phyloP scores from a whole-genome alignment of 2,113 vertebrate species.

The Anas platyrhynchos region DNA sequence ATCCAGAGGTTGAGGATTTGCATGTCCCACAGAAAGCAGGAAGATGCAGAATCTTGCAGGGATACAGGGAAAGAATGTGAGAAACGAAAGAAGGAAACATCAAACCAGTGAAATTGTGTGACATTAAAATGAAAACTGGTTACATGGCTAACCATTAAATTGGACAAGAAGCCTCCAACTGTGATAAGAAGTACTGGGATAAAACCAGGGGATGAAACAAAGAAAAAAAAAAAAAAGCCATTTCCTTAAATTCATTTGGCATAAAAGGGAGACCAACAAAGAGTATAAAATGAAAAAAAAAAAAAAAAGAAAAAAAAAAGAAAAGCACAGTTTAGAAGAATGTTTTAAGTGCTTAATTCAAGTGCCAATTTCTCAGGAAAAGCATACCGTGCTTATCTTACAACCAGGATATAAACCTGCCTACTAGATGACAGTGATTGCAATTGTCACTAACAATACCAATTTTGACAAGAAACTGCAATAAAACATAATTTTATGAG shows the following conservation, averaged over 20 bases:
- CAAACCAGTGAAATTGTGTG: neutral
- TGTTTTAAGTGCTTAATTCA: neutral
- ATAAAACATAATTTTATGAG: neutral
- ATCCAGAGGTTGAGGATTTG: neutral
- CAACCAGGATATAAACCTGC: neutral
- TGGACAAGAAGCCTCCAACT: no score
- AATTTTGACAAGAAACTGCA: neutral
- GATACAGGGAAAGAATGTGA: neutral
- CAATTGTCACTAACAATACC: neutral
- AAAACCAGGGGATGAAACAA: neutral
- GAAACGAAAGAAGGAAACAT: neutral
- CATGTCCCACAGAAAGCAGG: neutral
- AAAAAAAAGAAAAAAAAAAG: neutral
- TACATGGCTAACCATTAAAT: neutral
- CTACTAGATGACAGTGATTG: neutral
- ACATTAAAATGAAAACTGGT: neutral
- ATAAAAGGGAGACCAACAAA: neutral
- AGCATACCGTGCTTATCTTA: neutral
- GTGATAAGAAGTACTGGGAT: neutral
- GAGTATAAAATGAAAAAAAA: neutral
- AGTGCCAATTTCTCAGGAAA: neutral
- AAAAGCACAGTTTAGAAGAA: neutral
- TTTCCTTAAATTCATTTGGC: neutral
- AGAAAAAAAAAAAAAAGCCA: neutral
- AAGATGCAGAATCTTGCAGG: neutral